Percentiles rank a stretch among this genome's conserved stretches.
Evolutionary conservation across 2,113 vertebrate genomes (phyloP).

Genomic region (Nycticorax nycticorax): DNA sequence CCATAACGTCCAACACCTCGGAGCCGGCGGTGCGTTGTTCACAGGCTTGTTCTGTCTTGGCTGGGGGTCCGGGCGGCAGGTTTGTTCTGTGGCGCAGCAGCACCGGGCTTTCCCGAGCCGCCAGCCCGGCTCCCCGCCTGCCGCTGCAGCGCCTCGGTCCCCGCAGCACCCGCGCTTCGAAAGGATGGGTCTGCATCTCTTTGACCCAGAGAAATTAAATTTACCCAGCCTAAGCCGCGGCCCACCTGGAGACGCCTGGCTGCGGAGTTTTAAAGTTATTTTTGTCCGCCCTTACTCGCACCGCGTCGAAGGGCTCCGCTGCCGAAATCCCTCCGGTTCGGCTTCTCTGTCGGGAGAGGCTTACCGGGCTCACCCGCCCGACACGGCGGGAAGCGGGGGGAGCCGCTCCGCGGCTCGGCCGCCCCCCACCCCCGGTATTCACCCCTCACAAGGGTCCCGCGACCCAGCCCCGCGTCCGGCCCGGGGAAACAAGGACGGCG

Average conservation of each 20-base stretch:
- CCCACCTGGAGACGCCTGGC: neutral
- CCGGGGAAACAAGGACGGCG: neutral
- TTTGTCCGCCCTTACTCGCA: neutral
- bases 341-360: neutral
- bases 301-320: neutral
- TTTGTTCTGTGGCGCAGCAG: rapidly evolving
- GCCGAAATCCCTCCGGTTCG: neutral
- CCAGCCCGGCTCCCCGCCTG: neutral
- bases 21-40: neutral
- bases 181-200: neutral
- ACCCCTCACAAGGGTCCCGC: neutral
- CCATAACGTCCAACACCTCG: rapidly evolving
- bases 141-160: neutral
- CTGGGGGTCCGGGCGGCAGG: neutral
- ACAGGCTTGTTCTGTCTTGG: too few relatives aligned
- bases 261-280: neutral
- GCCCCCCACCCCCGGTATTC: too few relatives aligned
- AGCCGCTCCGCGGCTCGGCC: neutral
- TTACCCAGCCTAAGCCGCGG: neutral
- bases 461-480: neutral
- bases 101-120: neutral
- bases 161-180: neutral
- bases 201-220: neutral
- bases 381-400: neutral
- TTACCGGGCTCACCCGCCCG: neutral